Conservation (phyloP, 64 coral and sea anemone genomes). For the Catalaphyllia jardinei region DNA sequence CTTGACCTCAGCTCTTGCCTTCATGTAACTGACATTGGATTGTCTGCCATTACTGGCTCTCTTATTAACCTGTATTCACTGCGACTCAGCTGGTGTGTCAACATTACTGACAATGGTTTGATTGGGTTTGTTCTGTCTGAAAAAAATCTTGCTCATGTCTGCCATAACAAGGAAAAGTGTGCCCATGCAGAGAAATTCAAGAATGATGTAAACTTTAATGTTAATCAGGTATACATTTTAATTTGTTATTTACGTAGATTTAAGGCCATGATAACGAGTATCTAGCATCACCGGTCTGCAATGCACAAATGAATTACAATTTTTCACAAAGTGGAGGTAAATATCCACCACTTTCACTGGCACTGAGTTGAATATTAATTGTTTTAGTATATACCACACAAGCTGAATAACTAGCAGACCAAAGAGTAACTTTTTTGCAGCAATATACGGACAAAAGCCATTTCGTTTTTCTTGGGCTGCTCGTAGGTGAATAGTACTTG, state of each 20-base stretch:
- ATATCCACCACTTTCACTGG: too few relatives aligned
- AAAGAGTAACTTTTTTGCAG: too few relatives aligned
- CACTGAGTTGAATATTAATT: too few relatives aligned
- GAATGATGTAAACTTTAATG: background rate
- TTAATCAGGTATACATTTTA: background rate
- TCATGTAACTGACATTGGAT: constrained; percentile 71
- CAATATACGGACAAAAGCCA: too few relatives aligned
- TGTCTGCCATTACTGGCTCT: constrained; percentile 35
- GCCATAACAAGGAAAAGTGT: constrained; percentile 1
- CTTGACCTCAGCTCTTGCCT: constrained; percentile 86
- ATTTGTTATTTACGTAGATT: background rate
- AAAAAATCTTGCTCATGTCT: background rate
- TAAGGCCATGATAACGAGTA: background rate
- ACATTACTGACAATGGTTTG: constrained; percentile 84
- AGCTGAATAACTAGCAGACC: too few relatives aligned
- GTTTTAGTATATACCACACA: too few relatives aligned
- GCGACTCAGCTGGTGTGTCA: constrained; percentile 87
- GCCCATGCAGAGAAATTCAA: background rate
- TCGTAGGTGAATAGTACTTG: too few relatives aligned
- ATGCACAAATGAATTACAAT: too few relatives aligned
- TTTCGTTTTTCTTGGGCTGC: too few relatives aligned
- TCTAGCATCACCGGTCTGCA: too few relatives aligned
- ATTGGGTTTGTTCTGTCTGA: constrained; percentile 27
- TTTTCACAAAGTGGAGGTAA: too few relatives aligned
- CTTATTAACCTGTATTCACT: constrained; percentile 59